phyloP scores from a whole-genome alignment of 2,888 invertebrate species.

The Pherbina coryleti region DNA sequence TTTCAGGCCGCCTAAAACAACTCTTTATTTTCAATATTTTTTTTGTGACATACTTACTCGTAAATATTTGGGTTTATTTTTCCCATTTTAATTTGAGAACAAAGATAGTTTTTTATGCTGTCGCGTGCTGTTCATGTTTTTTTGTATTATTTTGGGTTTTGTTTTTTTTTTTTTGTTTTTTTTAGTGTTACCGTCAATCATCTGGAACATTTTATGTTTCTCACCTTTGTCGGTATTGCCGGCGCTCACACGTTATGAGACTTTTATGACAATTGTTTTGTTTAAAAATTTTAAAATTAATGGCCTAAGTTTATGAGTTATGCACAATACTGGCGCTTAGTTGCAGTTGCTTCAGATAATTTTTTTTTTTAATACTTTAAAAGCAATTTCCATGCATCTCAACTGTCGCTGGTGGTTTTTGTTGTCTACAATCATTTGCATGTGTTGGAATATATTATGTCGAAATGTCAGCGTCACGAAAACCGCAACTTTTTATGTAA shows the following conservation, averaged over 20 bases:
- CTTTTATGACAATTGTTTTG: neutral
- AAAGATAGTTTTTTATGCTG: neutral
- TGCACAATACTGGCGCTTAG: neutral
- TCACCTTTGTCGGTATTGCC: neutral
- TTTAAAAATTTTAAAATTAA: neutral
- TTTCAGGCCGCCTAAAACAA: neutral
- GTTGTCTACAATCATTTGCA: no score
- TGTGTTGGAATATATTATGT: no score
- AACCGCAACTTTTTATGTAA: no score
- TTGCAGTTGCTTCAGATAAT: neutral
- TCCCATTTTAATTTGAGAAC: no score
- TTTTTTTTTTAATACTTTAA: neutral
- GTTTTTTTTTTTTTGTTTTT: neutral
- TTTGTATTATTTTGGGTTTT: neutral
- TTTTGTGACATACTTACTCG: no score
- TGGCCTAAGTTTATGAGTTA: neutral
- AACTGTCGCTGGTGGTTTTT: no score
- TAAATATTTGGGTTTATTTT: no score
- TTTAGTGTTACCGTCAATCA: neutral
- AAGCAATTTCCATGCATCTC: no score
- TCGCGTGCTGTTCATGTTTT: constrained; percentile 1
- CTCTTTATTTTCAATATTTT: neutral
- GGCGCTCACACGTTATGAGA: neutral
- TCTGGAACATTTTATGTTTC: neutral
- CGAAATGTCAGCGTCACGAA: no score